Conservation (phyloP, 2,113 vertebrate genomes). For the Phalacrocorax carbo region DNA sequence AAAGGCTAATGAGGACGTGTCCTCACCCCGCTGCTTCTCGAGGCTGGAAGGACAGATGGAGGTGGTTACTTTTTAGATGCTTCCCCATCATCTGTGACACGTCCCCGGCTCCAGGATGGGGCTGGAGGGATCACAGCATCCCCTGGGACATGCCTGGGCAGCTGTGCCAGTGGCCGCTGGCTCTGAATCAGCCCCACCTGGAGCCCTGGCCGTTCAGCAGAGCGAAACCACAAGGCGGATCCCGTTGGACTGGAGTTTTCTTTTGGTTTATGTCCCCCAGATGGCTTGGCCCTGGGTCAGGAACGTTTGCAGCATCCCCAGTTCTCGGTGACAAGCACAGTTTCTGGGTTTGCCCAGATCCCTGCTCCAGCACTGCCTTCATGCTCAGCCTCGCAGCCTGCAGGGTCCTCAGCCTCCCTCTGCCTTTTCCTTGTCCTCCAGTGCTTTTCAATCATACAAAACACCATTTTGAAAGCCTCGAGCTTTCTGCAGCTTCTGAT, state of each 20-base stretch:
- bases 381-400: not conserved
- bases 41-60: not conserved
- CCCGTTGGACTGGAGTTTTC: not conserved
- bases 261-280: not conserved
- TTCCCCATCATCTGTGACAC: not conserved
- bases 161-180: not conserved
- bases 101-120: not conserved
- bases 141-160: fast-evolving
- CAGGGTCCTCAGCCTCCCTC: not conserved
- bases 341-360: not conserved
- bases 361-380: not conserved
- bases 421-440: fast-evolving
- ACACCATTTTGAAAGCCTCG: not conserved
- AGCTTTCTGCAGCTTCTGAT: not conserved
- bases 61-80: not conserved
- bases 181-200: not conserved
- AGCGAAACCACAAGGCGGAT: not conserved
- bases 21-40: not conserved
- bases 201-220: not conserved
- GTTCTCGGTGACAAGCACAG: not conserved
- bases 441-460: not conserved
- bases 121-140: not conserved
- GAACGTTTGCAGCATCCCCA: not conserved
- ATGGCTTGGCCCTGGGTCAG: not conserved
- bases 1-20: not conserved